Evolutionary conservation across 2,113 vertebrate genomes (phyloP), one percentile per base, ranked within the genome.

Genomic region (Hypanus sabinus): DNA sequence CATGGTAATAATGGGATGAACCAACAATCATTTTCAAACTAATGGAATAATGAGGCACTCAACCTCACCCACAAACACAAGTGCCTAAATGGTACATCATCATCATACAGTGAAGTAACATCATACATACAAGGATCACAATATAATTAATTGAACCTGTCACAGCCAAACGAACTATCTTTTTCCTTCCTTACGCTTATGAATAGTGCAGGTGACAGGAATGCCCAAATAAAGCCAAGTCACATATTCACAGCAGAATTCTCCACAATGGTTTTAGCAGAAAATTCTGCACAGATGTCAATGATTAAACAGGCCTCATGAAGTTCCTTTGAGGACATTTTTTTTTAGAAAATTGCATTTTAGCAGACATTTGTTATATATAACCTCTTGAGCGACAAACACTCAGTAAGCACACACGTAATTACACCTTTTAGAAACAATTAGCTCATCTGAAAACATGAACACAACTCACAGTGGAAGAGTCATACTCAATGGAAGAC

Each of bases 401-500:
- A 87, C 57, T 62, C 62, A 88, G 30, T 60, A 76, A 76, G 30
- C 75, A 76, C n/a, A 79, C 2, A 16, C 12, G 76, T 33, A 88
- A 88, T 65, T 30, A 60, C 27, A 88, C 60, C 57, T 88, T n/a
- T 65, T n/a, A 65, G 12, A 62, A 88, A 88, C 30, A 1, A 62
- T 87, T 30, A 60, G 24, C 55, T 87, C 46, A 88, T n/a, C 30
- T 88, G 85, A 62, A 88, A 88, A 62, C 85, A 65, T 65, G 85
- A 87, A 7, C 85, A 65, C 55, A 62, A 6, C 4, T 83, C 38
- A 81, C 38, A 62, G 57, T 27, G 57, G 24, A n/a, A n/a, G 18
- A 88, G 57, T 88, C 1, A 88, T 7, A 30, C 33, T n/a, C 16
- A 57, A 88, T 88, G 62, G 24, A 60, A 60, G 30, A 0, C 11